phyloP scores from a whole-genome alignment of 2,113 vertebrate genomes.

The Martes martes region DNA sequence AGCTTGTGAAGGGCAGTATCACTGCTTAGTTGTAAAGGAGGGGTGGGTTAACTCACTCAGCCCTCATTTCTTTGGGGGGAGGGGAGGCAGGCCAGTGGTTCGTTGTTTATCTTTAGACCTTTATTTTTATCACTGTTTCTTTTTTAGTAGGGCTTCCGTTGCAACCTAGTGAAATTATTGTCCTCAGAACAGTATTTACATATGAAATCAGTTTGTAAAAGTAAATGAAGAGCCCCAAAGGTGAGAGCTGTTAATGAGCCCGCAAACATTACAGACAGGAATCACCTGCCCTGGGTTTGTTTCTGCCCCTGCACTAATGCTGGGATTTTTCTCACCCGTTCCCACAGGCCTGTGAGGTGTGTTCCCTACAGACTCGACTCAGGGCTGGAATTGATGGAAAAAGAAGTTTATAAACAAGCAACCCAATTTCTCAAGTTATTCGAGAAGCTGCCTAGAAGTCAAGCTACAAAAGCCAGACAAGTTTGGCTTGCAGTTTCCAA shows the following conservation, averaged over 20 bases:
- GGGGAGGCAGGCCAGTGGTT: neutral
- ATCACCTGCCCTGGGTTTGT: neutral
- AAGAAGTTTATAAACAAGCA: slow-evolving; percentile 51
- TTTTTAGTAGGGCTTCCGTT: neutral
- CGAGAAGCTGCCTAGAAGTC: neutral
- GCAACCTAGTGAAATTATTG: neutral
- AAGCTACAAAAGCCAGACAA: neutral
- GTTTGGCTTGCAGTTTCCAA: neutral
- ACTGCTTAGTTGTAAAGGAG: neutral
- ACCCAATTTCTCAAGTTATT: neutral
- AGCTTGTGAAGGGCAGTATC: neutral
- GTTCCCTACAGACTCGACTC: neutral
- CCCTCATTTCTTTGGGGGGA: neutral
- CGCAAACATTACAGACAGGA: rapidly evolving
- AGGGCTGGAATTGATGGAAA: slow-evolving; percentile 31
- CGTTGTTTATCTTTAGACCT: neutral
- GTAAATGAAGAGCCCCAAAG: neutral
- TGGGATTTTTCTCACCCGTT: slow-evolving; percentile 52
- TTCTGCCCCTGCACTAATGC: slow-evolving; percentile 4
- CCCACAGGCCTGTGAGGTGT: slow-evolving; percentile 35
- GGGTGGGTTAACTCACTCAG: neutral
- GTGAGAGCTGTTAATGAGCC: neutral
- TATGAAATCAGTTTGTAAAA: neutral
- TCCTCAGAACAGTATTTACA: neutral
- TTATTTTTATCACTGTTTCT: neutral